Evolutionary conservation across 37 sponge, comb jelly and placozoan species (phyloP).

Genomic region (Diacarnus erythraeanus): DNA sequence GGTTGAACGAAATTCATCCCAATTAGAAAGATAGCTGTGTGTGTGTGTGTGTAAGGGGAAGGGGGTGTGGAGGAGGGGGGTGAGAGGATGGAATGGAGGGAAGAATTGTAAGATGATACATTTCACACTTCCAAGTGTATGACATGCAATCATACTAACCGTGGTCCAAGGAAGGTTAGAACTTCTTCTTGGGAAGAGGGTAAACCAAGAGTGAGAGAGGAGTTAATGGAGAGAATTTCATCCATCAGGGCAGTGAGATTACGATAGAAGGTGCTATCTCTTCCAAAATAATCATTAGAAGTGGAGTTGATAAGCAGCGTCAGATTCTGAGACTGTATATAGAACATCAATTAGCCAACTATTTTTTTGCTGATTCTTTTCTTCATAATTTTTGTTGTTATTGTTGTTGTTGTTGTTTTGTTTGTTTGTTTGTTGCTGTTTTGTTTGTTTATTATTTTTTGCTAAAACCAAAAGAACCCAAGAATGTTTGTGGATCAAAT

Average conservation of each 20-base stretch:
- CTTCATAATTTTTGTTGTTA: no score
- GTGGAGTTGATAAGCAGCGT: background rate
- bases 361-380: no score
- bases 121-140: background rate
- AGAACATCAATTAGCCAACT: no score
- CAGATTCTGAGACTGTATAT: background rate
- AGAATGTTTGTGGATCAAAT: background rate
- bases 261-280: background rate
- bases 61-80: background rate
- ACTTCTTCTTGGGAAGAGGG: conserved; percentile 33
- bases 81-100: conserved; percentile 9
- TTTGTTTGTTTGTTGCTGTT: no score
- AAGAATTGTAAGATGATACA: conserved; percentile 14
- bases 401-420: no score
- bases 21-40: conserved; percentile 39
- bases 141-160: conserved; percentile 10
- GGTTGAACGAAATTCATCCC: conserved; percentile 44
- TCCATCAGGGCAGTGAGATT: conserved; percentile 10
- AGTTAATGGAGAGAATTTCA: background rate
- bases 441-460: no score
- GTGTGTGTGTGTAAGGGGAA: background rate
- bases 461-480: background rate
- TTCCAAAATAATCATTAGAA: conserved; percentile 2
- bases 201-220: conserved; percentile 19
- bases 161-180: conserved; percentile 26